Conservation (phyloP, 2,113 vertebrate genomes). For the Cyprinus carpio region DNA sequence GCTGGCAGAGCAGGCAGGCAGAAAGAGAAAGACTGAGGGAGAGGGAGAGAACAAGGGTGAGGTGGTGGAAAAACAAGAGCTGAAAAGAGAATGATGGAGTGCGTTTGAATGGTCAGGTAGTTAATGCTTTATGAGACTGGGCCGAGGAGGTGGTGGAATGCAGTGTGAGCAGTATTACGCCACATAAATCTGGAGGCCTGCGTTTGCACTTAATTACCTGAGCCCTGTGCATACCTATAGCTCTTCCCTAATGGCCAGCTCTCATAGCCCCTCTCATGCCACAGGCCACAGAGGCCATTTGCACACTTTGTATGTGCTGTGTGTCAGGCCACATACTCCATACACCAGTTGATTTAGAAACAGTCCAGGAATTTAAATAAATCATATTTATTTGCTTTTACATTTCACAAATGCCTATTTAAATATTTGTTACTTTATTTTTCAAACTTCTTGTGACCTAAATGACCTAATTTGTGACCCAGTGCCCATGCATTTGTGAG, state of each 20-base stretch:
- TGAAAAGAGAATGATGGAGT: slow-evolving; percentile 65
- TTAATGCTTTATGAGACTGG: slow-evolving; percentile 71
- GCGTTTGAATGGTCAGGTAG: slow-evolving; percentile 69
- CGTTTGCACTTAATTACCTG: slow-evolving; percentile 68
- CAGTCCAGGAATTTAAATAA: neutral
- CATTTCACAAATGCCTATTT: neutral
- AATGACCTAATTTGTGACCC: no score
- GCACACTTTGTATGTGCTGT: slow-evolving; percentile 24
- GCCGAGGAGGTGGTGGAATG: slow-evolving; percentile 62
- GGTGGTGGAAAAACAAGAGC: slow-evolving; percentile 45
- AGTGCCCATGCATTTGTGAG: neutral
- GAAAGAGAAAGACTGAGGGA: slow-evolving; percentile 47
- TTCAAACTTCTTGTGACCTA: neutral
- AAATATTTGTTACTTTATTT: neutral
- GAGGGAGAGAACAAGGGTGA: slow-evolving; percentile 37
- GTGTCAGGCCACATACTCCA: neutral
- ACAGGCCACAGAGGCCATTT: slow-evolving; percentile 42
- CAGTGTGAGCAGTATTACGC: slow-evolving; percentile 71
- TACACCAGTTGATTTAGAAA: neutral
- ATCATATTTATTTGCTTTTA: neutral
- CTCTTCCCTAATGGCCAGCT: slow-evolving; percentile 61
- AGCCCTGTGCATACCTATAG: slow-evolving; percentile 60
- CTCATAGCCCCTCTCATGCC: slow-evolving; percentile 42
- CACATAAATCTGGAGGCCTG: slow-evolving; percentile 67
- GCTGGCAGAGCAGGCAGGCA: slow-evolving; percentile 58